A percentile compares a stretch with the other conserved stretches of the same genome.
phyloP scores from a whole-genome alignment of 2,888 invertebrate genomes.

The Nineta flava region DNA sequence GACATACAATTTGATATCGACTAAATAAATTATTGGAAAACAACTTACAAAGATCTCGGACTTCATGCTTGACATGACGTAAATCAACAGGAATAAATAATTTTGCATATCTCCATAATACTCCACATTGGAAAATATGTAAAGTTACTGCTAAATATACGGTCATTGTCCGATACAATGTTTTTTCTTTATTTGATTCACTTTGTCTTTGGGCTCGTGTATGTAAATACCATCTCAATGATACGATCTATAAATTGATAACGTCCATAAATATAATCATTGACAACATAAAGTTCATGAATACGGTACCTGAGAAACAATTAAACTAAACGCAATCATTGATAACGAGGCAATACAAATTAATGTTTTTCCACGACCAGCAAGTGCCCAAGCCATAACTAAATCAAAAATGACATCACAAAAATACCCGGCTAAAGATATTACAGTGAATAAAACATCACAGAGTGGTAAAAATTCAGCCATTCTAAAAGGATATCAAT shows the following conservation, averaged over 20 bases:
- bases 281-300: neutral
- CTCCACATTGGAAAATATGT: constrained; percentile 53
- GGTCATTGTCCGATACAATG: constrained; percentile 7
- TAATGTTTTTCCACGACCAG: constrained; percentile 45
- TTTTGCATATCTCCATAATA: constrained; percentile 69
- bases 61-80: constrained; percentile 69
- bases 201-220: constrained; percentile 31
- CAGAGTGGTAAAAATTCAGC: constrained; percentile 81
- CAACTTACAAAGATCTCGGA: constrained; percentile 43
- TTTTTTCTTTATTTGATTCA: constrained; percentile 18
- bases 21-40: too few species aligned
- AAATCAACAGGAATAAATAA: constrained; percentile 72
- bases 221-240: constrained; percentile 57
- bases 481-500: constrained; percentile 24
- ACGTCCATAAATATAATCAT: neutral
- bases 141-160: constrained; percentile 35
- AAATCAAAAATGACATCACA: constrained; percentile 83
- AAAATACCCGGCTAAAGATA: constrained; percentile 77
- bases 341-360: constrained; percentile 53
- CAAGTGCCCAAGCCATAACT: constrained; percentile 69
- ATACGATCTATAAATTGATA: constrained; percentile 35
- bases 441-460: constrained; percentile 82
- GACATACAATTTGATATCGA: too few species aligned
- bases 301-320: constrained; percentile 49
- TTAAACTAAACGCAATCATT: constrained; percentile 53